phyloP scores from a whole-genome alignment of 1,140 invertebrate species.

The Vanessa atalanta region DNA sequence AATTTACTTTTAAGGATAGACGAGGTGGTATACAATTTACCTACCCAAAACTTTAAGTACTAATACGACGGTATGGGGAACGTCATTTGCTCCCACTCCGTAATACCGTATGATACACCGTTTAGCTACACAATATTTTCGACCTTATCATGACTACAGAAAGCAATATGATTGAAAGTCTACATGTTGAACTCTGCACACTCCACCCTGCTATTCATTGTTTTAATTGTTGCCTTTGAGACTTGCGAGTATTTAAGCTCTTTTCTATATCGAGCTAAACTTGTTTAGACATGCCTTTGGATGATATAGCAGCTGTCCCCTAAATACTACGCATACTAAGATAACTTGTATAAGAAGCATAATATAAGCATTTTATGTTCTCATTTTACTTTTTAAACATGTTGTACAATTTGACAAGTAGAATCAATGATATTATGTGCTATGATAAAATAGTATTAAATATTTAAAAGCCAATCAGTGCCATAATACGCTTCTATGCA shows the following conservation, averaged over 20 bases:
- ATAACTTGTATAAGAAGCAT: too few relatives aligned
- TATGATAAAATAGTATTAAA: not conserved
- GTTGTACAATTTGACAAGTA: too few relatives aligned
- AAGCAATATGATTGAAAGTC: not conserved
- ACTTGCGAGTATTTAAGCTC: conserved; percentile 71
- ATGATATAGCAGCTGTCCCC: not conserved
- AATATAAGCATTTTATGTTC: too few relatives aligned
- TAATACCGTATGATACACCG: conserved; percentile 58
- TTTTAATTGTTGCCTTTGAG: conserved; percentile 78
- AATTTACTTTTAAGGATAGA: conserved; percentile 25
- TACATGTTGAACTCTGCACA: conserved; percentile 40
- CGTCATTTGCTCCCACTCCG: conserved; percentile 70
- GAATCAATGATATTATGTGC: too few relatives aligned
- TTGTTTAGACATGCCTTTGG: too few relatives aligned
- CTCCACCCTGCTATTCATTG: conserved; percentile 62
- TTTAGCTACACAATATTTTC: conserved; percentile 15
- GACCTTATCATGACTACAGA: conserved; percentile 15
- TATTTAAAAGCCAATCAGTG: conserved; percentile 11
- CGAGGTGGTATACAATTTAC: conserved; percentile 64
- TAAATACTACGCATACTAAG: not conserved
- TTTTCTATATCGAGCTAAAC: too few relatives aligned
- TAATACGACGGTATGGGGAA: conserved; percentile 41
- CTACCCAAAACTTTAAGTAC: conserved; percentile 41
- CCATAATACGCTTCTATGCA: conserved; percentile 8
- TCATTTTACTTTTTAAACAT: too few relatives aligned